Conservation (phyloP, 2,113 vertebrate species). For the Pampusana beccarii region DNA sequence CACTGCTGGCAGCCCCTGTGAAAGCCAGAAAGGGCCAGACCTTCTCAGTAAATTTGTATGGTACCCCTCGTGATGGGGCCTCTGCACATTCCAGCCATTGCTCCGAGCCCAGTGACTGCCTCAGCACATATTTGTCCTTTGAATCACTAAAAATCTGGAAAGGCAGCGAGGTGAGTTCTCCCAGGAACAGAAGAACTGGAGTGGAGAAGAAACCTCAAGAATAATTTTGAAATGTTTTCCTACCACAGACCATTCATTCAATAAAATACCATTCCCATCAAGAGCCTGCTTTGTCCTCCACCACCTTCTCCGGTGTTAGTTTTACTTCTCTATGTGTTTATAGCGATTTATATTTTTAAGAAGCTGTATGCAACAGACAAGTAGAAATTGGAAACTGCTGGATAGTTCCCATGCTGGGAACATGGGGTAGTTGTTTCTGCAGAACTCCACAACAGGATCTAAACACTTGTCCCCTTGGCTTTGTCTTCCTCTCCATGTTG, state of each 20-base stretch:
- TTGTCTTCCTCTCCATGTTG: not conserved
- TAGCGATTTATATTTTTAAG: not conserved
- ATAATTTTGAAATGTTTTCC: not conserved
- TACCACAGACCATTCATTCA: not conserved
- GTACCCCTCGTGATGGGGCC: rapidly evolving
- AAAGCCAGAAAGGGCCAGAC: not conserved
- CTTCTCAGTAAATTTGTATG: not conserved
- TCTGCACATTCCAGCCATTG: rapidly evolving
- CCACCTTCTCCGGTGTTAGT: not conserved
- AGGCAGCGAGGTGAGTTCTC: not conserved
- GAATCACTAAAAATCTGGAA: not conserved
- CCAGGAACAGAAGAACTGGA: not conserved
- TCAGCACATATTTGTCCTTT: not conserved
- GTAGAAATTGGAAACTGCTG: not conserved
- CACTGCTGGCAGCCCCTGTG: rapidly evolving
- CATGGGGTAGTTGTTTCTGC: not conserved
- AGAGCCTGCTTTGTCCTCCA: not conserved
- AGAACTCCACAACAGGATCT: not conserved
- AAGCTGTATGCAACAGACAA: not conserved
- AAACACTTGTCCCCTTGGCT: not conserved
- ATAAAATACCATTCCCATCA: not conserved
- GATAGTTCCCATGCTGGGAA: not conserved
- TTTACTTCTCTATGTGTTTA: not conserved
- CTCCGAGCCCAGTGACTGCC: not conserved
- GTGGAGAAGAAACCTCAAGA: not conserved